Base-by-base conservation (phyloP, 2,888 invertebrate species). In the Microplitis manilae region DNA sequence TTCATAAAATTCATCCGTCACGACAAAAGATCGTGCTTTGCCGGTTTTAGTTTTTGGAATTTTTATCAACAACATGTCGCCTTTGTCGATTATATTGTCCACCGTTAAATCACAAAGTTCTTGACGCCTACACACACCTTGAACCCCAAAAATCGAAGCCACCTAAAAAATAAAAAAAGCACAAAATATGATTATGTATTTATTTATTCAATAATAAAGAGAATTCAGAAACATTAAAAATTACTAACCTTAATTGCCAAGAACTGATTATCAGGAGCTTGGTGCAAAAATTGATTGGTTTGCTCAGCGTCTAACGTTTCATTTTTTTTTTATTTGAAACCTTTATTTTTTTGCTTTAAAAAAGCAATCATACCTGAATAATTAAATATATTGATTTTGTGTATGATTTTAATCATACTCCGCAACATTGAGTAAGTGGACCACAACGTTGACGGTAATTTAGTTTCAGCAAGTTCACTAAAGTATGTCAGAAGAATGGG, bases 271-370 rank as follows among this genome's bases (percentile, higher is more conserved):
- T 86, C 83, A 2, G 84, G 84, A 40, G 85, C 85, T 68, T 83
- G 75, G 8, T 67, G 61, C 38, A 85, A 59, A 77, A 86, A 86
- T 64, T 79, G 74, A 61, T 81, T 78, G 9, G 86, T 77, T 75
- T 87, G 78, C 41, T 84, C 80, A 50, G 82, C 76, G 15, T 84
- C 81, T 15, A 87, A 85, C 13, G 77, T 79, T 79, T 83, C 81
- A 6, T 86, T 82, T 80, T 86, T 85, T 79, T 86, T 87, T 61
- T 83, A 73, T 72, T 40, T 38, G 68, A 68, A 68, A 13, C 39
- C 39, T 40, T 68, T 68, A 13, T 9, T 39, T 68, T 68, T 6
- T 40, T 40, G 39, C 39, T 68, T 39, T 39, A 68, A 68, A 39
- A 68, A 68, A n/a, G 38, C 68, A n/a, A 68, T 30, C 40, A 40